Evolutionary conservation across 2,797 vertebrate species (phyloP).

Genomic region (Hydrocynus forskahlii): DNA sequence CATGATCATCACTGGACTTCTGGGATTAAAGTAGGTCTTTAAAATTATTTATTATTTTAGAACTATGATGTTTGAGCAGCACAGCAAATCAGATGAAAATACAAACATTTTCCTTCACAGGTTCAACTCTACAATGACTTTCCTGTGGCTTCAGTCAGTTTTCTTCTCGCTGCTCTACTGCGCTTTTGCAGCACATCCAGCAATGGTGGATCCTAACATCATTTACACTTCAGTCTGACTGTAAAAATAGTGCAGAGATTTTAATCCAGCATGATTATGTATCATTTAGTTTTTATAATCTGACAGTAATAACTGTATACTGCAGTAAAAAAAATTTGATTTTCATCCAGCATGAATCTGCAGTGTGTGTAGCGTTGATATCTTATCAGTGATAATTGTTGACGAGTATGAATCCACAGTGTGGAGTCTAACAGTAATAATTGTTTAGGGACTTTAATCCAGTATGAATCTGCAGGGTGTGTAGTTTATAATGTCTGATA

Average conservation of each 20-base stretch:
- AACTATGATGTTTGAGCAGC: neutral
- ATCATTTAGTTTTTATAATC: no score
- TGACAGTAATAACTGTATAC: no score
- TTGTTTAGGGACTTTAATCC: no score
- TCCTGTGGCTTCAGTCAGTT: slow-evolving; percentile 79
- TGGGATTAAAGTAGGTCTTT: slow-evolving; percentile 77
- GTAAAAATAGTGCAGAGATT: neutral
- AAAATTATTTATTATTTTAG: neutral
- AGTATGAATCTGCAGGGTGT: no score
- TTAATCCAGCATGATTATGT: no score
- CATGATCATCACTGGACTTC: slow-evolving; percentile 64
- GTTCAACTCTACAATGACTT: slow-evolving; percentile 71
- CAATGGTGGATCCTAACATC: slow-evolving; percentile 66
- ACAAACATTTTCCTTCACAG: slow-evolving; percentile 62
- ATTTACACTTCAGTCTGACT: neutral
- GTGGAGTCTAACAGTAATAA: no score
- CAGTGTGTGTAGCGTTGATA: no score
- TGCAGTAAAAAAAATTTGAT: no score
- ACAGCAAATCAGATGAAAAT: neutral
- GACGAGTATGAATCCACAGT: no score
- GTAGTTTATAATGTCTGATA: no score
- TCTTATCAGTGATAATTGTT: no score
- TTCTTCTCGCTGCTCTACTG: slow-evolving; percentile 78
- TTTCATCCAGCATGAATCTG: no score
- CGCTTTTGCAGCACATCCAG: slow-evolving; percentile 79